Evolutionary conservation across 2,888 invertebrate genomes (phyloP).

Genomic region (Patella pellucida): DNA sequence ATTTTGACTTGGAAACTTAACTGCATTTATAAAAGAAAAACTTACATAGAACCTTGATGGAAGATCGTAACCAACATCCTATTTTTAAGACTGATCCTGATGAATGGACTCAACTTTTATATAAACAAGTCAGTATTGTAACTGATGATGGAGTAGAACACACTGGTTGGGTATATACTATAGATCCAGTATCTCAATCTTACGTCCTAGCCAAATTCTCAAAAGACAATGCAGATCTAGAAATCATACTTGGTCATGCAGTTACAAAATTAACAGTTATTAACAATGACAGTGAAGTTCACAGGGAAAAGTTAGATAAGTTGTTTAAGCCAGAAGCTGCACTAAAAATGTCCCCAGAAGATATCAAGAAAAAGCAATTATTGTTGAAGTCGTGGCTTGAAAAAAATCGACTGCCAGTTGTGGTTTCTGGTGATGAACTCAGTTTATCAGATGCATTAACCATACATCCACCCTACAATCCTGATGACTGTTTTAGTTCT

Average conservation of each 20-base stretch:
- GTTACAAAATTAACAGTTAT: slow-evolving; percentile 52
- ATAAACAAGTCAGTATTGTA: slow-evolving; percentile 61
- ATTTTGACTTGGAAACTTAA: slow-evolving; percentile 57
- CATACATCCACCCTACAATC: slow-evolving; percentile 64
- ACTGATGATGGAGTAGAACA: slow-evolving; percentile 57
- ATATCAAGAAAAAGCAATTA: slow-evolving; percentile 51
- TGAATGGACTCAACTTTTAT: slow-evolving; percentile 63
- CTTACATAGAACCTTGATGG: slow-evolving; percentile 6
- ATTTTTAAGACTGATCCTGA: slow-evolving; percentile 66
- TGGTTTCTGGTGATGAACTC: slow-evolving; percentile 49
- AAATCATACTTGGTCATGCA: slow-evolving; percentile 59
- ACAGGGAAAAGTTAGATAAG: slow-evolving; percentile 44
- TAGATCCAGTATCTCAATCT: slow-evolving; percentile 68
- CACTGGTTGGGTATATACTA: slow-evolving; percentile 66
- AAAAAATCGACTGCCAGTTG: slow-evolving; percentile 66
- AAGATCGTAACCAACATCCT: slow-evolving; percentile 50
- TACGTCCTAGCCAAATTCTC: slow-evolving; percentile 56
- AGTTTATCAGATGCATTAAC: slow-evolving; percentile 62
- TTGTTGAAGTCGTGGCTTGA: slow-evolving; percentile 63
- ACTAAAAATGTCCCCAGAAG: slow-evolving; percentile 42
- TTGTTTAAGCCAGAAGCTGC: slow-evolving; percentile 51
- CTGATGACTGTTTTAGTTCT: slow-evolving; percentile 66
- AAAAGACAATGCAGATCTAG: slow-evolving; percentile 35
- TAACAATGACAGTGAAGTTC: slow-evolving; percentile 37
- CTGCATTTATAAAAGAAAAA: background rate